Evolutionary conservation across 2,113 vertebrate genomes (phyloP).

Genomic region (Pedetes capensis): DNA sequence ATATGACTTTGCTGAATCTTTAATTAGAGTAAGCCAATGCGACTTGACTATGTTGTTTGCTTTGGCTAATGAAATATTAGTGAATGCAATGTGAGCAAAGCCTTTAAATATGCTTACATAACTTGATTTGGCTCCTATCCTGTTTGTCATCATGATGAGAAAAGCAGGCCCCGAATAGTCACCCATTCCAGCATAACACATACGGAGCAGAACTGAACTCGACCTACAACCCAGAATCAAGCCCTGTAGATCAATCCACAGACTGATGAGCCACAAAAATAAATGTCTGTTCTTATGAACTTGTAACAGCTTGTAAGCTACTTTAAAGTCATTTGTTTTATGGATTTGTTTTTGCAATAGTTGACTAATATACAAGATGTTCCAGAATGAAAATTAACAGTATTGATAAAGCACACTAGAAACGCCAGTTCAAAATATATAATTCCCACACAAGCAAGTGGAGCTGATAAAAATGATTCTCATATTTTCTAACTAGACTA

Average conservation of each 20-base stretch:
- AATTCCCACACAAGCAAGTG: neutral
- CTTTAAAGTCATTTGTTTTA: conserved; percentile 1
- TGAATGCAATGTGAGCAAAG: neutral
- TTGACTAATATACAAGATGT: neutral
- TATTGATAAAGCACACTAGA: neutral
- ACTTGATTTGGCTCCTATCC: neutral
- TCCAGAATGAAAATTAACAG: conserved; percentile 32
- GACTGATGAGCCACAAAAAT: neutral
- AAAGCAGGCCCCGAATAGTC: neutral
- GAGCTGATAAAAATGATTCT: neutral
- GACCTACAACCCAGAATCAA: neutral
- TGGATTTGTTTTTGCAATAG: neutral
- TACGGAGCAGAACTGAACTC: neutral
- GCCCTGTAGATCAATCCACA: neutral
- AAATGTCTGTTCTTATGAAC: conserved; percentile 21
- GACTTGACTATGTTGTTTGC: neutral
- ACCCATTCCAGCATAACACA: neutral
- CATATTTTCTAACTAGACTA: neutral
- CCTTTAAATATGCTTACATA: neutral
- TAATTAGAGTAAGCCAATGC: neutral
- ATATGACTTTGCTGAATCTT: neutral
- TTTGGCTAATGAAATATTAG: neutral
- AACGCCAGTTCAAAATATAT: neutral
- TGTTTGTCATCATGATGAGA: neutral
- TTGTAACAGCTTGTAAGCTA: neutral